Evolutionary conservation across 1,140 invertebrate genomes (phyloP).

Genomic region (Cephus cinctus): DNA sequence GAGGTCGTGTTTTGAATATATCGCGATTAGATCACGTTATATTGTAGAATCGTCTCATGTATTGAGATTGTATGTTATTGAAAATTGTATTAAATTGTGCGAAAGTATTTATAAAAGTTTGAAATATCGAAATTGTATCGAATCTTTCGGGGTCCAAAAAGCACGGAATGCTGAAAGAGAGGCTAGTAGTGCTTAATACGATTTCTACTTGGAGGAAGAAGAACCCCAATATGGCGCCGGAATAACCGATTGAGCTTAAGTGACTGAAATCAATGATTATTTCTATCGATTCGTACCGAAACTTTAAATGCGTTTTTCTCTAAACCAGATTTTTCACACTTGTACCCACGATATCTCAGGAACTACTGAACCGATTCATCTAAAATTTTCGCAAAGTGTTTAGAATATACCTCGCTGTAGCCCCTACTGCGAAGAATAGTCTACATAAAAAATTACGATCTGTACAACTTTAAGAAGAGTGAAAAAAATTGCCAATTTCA

Average conservation of each 20-base stretch:
- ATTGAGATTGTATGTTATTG: too few species aligned
- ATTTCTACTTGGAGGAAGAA: not conserved
- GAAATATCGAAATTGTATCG: too few species aligned
- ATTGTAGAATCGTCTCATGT: too few species aligned
- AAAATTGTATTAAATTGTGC: too few species aligned
- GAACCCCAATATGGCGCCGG: not conserved
- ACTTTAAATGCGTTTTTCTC: too few species aligned
- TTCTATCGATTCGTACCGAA: not conserved
- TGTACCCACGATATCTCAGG: not conserved
- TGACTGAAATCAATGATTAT: not conserved
- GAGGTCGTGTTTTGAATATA: too few species aligned
- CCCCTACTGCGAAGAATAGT: not conserved
- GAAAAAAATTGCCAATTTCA: not conserved
- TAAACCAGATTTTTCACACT: not conserved
- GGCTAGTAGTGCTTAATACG: not conserved
- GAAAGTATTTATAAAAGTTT: too few species aligned
- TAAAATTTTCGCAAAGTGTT: not conserved
- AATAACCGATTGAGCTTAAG: constrained; percentile 4
- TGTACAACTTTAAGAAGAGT: not conserved
- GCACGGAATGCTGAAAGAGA: not conserved
- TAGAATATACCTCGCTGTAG: not conserved
- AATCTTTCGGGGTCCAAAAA: not conserved
- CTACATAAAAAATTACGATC: not conserved
- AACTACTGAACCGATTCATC: too few species aligned
- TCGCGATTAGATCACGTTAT: too few species aligned